Base-by-base conservation (phyloP, 2,113 vertebrate species). In the Tenrec ecaudatus region DNA sequence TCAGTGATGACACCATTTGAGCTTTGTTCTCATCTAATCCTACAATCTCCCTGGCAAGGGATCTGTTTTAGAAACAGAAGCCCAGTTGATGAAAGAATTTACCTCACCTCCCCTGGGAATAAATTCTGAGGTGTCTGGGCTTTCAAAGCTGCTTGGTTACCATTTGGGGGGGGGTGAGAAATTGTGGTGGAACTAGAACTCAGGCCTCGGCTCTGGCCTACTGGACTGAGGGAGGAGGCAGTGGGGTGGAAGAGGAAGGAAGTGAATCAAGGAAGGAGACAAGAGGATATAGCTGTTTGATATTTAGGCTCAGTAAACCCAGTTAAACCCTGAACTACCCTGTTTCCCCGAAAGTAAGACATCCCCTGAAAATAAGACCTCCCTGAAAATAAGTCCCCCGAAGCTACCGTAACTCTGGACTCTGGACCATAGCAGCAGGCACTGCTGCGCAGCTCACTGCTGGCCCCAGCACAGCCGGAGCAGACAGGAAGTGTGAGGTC, bases 251-350 rank as follows among this genome's bases (percentile, higher is more conserved):
- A 40, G 9, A 36, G 38, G 47, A 69, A 58, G 19, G 31, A 68
- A 53, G 11, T 36, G 25, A 78, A 57, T 16, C 1, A 1, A 71
- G 36, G 31, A 31, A 79, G 19, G 11, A 53, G 40, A 73, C 19
- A 27, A 76, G 16, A 69, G 22, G 20, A 0, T 38, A 60, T 3
- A 27, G 6, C 16, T 4, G 6, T n/a, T 9, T 0, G 22, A 25
- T 17, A 36, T n/a, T 2, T 10, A 19, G 53, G 64, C 15, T 3
- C 66, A 19, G 23, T 2, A 2, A 7, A 4, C 1, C n/a, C 40
- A n/a, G 31, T 29, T 16, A 69, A 69, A 25, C 6, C 4, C 15
- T 69, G 31, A 16, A 33, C 29, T n/a, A 15, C n/a, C n/a, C n/a
- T n/a, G n/a, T n/a, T n/a, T n/a, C n/a, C n/a, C n/a, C n/a, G n/a